These are phyloP conservation scores for Narcine bancroftii DNA, from an alignment of 2,113 vertebrate species.

Conservation along the genomic window DNA sequence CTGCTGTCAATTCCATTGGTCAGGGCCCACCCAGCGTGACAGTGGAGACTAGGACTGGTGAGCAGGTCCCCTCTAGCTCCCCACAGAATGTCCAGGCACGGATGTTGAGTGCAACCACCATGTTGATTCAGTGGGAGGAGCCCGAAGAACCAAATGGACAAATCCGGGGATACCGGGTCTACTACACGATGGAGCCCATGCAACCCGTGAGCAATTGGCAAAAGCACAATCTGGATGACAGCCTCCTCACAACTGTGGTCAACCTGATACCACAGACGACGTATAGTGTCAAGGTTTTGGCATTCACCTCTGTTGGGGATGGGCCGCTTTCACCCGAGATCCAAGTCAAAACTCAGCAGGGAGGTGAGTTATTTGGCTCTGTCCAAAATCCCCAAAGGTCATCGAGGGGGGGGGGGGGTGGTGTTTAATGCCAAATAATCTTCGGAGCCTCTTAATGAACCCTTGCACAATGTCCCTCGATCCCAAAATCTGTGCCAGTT, in stretches of 20 bases:
- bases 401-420: too few species aligned
- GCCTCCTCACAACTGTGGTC: slow-evolving; percentile 84
- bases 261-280: slow-evolving; percentile 82
- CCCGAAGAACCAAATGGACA: slow-evolving; percentile 94
- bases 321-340: slow-evolving; percentile 91
- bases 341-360: slow-evolving; percentile 90
- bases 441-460: too few species aligned
- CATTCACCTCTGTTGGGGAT: slow-evolving; percentile 92
- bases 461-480: not conserved
- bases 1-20: slow-evolving; percentile 89
- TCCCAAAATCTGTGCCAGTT: not conserved
- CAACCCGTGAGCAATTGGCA: slow-evolving; percentile 84
- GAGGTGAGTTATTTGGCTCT: slow-evolving; percentile 63
- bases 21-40: slow-evolving; percentile 91
- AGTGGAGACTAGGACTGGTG: slow-evolving; percentile 84
- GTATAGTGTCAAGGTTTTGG: slow-evolving; percentile 85
- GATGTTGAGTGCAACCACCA: slow-evolving; percentile 85
- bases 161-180: slow-evolving; percentile 88
- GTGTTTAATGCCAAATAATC: not conserved
- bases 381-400: not conserved
- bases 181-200: slow-evolving; percentile 89
- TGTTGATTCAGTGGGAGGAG: slow-evolving; percentile 97
- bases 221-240: slow-evolving; percentile 94
- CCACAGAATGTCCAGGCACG: slow-evolving; percentile 85
- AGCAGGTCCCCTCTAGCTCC: slow-evolving; percentile 89